Conservation (phyloP, 2,888 invertebrate species). For the Tineola bisselliella region DNA sequence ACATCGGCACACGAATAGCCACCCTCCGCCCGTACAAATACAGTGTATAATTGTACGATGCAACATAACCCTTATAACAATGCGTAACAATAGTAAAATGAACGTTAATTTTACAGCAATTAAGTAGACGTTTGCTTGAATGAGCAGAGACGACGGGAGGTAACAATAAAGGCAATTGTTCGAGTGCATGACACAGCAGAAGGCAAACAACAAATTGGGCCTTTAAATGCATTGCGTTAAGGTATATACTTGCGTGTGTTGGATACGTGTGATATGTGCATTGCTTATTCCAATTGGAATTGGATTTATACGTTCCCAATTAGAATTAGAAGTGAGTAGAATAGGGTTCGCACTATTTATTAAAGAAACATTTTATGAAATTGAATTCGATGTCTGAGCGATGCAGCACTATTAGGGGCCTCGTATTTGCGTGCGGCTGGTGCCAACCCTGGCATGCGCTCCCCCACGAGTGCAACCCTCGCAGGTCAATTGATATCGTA, state of each 20-base stretch:
- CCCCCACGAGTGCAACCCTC: too few species aligned
- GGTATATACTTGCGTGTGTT: not conserved
- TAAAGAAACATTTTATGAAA: not conserved
- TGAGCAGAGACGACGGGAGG: constrained; percentile 47
- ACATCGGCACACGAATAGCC: not conserved
- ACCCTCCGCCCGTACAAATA: too few species aligned
- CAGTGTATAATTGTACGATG: too few species aligned
- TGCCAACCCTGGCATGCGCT: too few species aligned
- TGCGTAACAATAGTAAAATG: constrained; percentile 5
- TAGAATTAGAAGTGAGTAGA: too few species aligned
- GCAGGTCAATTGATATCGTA: too few species aligned
- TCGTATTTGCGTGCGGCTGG: too few species aligned
- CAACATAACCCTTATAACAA: not conserved
- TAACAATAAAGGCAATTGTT: constrained; percentile 61
- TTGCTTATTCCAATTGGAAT: not conserved
- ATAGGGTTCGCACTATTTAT: not conserved
- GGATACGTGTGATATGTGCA: not conserved
- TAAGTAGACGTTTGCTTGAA: constrained; percentile 18
- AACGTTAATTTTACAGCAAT: constrained; percentile 17
- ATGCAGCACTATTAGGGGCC: too few species aligned
- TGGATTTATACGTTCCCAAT: not conserved
- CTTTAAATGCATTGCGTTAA: not conserved
- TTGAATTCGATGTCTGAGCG: too few species aligned
- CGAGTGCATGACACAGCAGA: constrained; percentile 19
- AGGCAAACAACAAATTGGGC: not conserved